A percentile compares a stretch with the other conserved stretches of the same genome.
Evolutionary conservation across 2,113 vertebrate genomes (phyloP).

Genomic region (Noturus placidus): DNA sequence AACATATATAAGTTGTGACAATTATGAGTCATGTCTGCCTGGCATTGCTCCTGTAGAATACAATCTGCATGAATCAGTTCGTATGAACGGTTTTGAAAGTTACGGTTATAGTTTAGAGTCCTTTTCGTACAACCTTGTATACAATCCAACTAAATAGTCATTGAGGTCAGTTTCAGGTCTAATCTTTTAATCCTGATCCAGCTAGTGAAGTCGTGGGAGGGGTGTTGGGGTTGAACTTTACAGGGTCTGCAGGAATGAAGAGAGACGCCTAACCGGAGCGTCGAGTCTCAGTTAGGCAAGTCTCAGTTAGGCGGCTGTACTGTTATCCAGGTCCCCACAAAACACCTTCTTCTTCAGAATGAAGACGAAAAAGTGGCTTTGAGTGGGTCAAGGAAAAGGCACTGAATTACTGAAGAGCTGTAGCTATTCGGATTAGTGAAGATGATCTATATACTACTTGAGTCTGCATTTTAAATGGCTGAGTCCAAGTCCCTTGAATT

Average conservation of each 20-base stretch:
- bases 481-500: neutral
- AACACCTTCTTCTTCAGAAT: neutral
- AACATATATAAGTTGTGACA: neutral
- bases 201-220: neutral
- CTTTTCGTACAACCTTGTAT: neutral
- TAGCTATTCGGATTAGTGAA: no score
- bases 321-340: neutral
- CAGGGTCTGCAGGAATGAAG: conserved; percentile 3
- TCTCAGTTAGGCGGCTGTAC: neutral
- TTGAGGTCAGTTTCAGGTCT: no score
- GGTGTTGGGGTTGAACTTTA: neutral
- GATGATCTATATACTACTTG: neutral
- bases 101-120: no score
- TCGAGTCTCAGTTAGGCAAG: neutral
- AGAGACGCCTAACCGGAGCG: neutral
- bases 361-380: neutral
- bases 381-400: neutral
- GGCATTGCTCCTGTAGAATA: neutral
- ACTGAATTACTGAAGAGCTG: neutral
- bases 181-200: neutral
- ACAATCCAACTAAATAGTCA: neutral
- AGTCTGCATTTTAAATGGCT: neutral
- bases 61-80: conserved; percentile 4
- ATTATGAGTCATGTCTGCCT: neutral
- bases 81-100: neutral